Base-by-base conservation (phyloP, 1,140 invertebrate genomes). In the Argopecten irradians region DNA sequence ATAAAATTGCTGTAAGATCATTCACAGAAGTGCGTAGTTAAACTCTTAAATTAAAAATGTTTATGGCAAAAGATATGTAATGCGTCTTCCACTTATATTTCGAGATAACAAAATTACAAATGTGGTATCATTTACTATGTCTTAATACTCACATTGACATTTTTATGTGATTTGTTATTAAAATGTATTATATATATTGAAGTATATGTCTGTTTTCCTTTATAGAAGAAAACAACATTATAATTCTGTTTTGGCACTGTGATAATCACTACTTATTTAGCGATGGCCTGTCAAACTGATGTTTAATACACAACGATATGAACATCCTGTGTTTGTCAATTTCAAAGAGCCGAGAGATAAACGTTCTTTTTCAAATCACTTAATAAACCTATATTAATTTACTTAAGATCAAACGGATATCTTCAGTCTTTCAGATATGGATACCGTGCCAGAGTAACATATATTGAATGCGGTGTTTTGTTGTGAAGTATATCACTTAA, bases 401-500 rank as follows among this genome's bases (percentile, higher is more conserved):
- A 28, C 22, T 71, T 71, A 8, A 71, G 0, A 28, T 71, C 43
- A n/a, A 71, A 71, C 13, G 1, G n/a, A 71, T 71, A 71, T 1
- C 55, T 71, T 28, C 28, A 71, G 28, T 28, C n/a, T n/a, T 16
- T 71, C 5, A 71, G 55, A 71, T 71, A n/a, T 71, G 8, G n/a
- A 71, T 16, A 71, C 5, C 22, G 28, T 71, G 55, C n/a, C 55
- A n/a, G 55, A 28, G 3, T 28, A 3, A 71, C 28, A 28, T 71
- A 71, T 71, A 71, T 71, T 71, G 28, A 71, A 71, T 5, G n/a
- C 55, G 55, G 28, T 71, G 55, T 71, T 71, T 71, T 71, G 55
- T n/a, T 71, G 55, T 28, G n/a, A 71, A 71, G 55, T 71, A 71
- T n/a, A 71, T 71, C 55, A 71, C 22, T 71, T n/a, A 71, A 71